These are phyloP conservation scores for Sisor rabdophorus DNA, from an alignment of 2,113 vertebrate genomes.

Conservation along the genomic window DNA sequence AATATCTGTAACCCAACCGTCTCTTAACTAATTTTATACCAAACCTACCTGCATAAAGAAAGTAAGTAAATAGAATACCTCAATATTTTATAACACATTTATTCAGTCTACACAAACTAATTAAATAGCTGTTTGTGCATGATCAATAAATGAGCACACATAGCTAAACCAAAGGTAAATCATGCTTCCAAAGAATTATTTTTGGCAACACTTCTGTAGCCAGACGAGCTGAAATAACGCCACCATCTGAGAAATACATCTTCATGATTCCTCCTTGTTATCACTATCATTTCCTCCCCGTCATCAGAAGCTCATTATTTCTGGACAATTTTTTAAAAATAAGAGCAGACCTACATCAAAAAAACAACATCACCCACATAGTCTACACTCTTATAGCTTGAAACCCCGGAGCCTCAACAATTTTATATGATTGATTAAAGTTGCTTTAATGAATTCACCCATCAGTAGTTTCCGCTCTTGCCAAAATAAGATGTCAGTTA, in stretches of 20 bases:
- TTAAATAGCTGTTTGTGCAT: background rate
- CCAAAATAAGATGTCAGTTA: slow-evolving; percentile 8
- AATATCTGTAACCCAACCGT: no score
- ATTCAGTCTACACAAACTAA: background rate
- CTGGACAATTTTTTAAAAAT: slow-evolving; percentile 33
- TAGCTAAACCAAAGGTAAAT: background rate
- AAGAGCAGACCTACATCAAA: slow-evolving; percentile 39
- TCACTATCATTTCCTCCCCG: slow-evolving; percentile 49
- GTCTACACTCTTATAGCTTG: slow-evolving; percentile 4
- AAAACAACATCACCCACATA: slow-evolving; percentile 25
- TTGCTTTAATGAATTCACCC: slow-evolving; percentile 1
- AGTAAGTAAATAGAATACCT: no score
- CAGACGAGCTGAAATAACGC: slow-evolving; percentile 64
- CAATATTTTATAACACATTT: background rate
- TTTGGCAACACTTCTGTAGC: slow-evolving; percentile 52
- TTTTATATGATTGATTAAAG: slow-evolving; percentile 12
- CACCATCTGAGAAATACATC: slow-evolving; percentile 58
- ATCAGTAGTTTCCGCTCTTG: background rate
- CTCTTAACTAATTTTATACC: no score
- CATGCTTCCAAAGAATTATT: slow-evolving; percentile 48
- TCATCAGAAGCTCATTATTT: slow-evolving; percentile 29
- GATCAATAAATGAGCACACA: background rate
- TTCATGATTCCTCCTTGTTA: slow-evolving; percentile 41
- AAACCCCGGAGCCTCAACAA: background rate
- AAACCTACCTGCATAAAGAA: no score